Evolutionary conservation across 2,888 invertebrate species (phyloP), one percentile per base, ranked within the genome.

Genomic region (Pterostichus niger): DNA sequence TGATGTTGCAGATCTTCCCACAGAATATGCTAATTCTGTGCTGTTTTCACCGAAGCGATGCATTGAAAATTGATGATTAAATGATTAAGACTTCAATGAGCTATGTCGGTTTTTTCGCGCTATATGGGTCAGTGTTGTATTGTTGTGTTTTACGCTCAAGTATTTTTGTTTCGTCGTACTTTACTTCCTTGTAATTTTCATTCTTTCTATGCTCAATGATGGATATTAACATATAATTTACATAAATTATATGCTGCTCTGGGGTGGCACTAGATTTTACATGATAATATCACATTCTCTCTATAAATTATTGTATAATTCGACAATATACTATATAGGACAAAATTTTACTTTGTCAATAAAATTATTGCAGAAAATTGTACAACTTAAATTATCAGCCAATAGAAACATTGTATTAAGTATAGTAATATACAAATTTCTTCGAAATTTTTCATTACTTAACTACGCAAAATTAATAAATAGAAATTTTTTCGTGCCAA

Each of bases 51-150:
- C 68, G 15, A 44, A 13, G 9, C 13, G 68, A 44, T 71, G 68
- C 68, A 71, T 64, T 71, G 68, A 71, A 71, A 71, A 71, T 71
- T 17, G 68, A 71, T 71, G 68, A 71, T 71, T 71, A 17, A 71
- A 71, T 71, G 44, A 71, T 64, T 64, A 35, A 64, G 64, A 13
- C 15, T 64, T 11, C 35, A 64, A 64, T 17, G 17, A 17, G 56
- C 9, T 56, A 17, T 56, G 56, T 10, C 6, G 11, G 6, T 71
- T 71, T 71, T 71, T 71, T 13, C 15, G 4, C 9, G 4, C 3
- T 13, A 71, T 71, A 71, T 71, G 68, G 68, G 68, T 71, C 68
- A 71, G 44, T 71, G 17, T 71, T 71, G 68, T 56, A 56, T 71
- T 71, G 40, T 40, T 7, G 40, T 13, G 17, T 15, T 56, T 40